A percentile compares a stretch with the other conserved stretches of the same genome.
These are phyloP conservation scores for Echinops telfairi DNA, from an alignment of 2,113 vertebrate genomes.

Conservation along the genomic window DNA sequence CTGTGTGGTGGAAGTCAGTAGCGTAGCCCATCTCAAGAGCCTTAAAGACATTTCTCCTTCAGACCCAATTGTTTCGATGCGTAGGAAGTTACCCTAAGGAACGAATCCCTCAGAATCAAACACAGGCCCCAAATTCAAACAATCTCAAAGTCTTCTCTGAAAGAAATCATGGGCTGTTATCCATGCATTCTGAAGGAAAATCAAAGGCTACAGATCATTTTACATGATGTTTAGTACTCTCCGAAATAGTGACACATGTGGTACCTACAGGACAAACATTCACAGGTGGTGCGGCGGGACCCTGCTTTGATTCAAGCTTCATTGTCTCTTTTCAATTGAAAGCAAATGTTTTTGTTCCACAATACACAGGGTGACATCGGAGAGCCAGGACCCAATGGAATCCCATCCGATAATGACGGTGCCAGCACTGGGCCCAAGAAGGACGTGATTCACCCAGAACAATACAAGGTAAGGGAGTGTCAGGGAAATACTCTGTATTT, in stretches of 20 bases:
- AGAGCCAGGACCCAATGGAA: constrained; percentile 85
- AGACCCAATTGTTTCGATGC: neutral
- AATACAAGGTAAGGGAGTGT: constrained; percentile 85
- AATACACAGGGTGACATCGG: constrained; percentile 84
- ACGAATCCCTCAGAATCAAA: neutral
- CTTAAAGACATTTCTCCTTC: neutral
- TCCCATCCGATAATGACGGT: constrained; percentile 65
- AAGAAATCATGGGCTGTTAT: neutral
- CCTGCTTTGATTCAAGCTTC: neutral
- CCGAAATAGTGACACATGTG: neutral
- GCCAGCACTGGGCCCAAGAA: neutral
- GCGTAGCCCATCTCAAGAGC: neutral
- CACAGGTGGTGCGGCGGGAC: neutral
- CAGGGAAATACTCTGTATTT: neutral
- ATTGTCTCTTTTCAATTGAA: neutral
- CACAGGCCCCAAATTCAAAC: neutral
- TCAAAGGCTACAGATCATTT: neutral
- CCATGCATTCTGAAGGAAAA: neutral
- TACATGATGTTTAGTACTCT: neutral
- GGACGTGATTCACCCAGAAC: constrained; percentile 53
- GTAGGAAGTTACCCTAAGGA: neutral
- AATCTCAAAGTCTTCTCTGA: neutral
- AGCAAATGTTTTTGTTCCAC: neutral
- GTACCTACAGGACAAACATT: neutral
- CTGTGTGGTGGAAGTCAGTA: neutral